A percentile compares a stretch with the other conserved stretches of the same genome.
Conservation (phyloP, 2,797 vertebrate genomes). For the Coccyzus lansbergi region DNA sequence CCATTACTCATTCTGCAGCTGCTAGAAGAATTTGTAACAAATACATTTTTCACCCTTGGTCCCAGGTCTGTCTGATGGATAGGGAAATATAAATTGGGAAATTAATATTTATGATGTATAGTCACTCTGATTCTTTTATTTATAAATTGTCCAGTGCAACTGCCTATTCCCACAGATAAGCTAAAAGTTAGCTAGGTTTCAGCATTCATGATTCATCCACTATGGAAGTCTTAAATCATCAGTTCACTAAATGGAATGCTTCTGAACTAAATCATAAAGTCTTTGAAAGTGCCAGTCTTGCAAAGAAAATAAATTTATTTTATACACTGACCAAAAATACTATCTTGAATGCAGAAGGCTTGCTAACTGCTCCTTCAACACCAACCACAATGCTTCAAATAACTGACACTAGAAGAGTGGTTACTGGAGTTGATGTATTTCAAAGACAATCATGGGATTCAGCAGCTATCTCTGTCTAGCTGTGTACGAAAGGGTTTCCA, state of each 20-base stretch:
- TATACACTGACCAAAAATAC: constrained; percentile 7
- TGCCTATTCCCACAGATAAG: constrained; percentile 48
- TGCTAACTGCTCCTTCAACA: neutral
- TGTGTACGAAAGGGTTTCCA: neutral
- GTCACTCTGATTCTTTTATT: constrained; percentile 33
- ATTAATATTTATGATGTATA: constrained; percentile 70
- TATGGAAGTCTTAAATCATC: constrained; percentile 48
- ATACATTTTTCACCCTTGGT: constrained; percentile 30
- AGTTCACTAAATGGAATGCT: constrained; percentile 20
- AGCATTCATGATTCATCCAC: constrained; percentile 34
- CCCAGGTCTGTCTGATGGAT: neutral
- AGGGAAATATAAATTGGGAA: constrained; percentile 36
- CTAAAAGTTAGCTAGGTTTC: constrained; percentile 27
- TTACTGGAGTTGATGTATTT: neutral
- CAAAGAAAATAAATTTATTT: constrained; percentile 24
- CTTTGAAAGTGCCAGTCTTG: constrained; percentile 43
- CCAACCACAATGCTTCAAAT: neutral
- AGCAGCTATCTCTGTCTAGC: neutral
- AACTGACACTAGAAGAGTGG: neutral
- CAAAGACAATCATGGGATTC: neutral
- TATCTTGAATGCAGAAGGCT: neutral
- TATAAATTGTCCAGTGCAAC: constrained; percentile 8
- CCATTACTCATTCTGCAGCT: constrained; percentile 9
- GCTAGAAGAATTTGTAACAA: constrained; percentile 9
- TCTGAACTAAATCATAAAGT: constrained; percentile 52